Evolutionary conservation across 1,140 invertebrate species (phyloP).

Genomic region (Linepithema humile): DNA sequence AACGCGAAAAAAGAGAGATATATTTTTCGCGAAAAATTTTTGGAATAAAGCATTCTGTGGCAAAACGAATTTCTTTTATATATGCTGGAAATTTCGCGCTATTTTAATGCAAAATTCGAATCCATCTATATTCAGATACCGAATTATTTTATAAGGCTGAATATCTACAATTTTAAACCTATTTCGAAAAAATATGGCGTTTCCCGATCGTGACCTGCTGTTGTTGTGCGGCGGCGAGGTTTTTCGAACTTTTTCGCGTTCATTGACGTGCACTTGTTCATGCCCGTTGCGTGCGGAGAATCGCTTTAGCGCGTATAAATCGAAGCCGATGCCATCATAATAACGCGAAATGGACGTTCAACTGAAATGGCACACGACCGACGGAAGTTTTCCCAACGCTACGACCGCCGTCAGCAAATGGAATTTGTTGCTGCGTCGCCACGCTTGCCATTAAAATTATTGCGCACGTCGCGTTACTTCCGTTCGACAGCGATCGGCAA

Average conservation of each 20-base stretch:
- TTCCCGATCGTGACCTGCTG: background rate
- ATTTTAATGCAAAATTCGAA: constrained; percentile 18
- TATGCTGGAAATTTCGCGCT: background rate
- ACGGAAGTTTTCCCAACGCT: constrained; percentile 44
- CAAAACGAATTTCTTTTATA: background rate
- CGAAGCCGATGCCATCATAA: constrained; percentile 41
- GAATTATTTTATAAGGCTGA: constrained; percentile 1
- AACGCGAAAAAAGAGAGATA: background rate
- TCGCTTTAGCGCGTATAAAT: constrained; percentile 43
- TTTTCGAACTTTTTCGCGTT: constrained; percentile 21
- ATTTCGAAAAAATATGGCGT: constrained; percentile 12
- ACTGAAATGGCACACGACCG: constrained; percentile 46
- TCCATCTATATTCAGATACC: background rate
- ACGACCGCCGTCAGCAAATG: constrained; percentile 59
- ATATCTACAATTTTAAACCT: background rate
- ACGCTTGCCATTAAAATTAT: constrained; percentile 57
- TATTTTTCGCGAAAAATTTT: background rate
- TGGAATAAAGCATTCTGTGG: background rate
- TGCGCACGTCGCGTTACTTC: constrained; percentile 32
- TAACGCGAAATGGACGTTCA: constrained; percentile 44
- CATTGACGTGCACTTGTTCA: constrained; percentile 46
- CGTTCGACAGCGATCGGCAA: constrained; percentile 19
- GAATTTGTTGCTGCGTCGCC: constrained; percentile 62
- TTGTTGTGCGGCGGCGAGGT: background rate
- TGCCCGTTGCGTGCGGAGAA: constrained; percentile 35